phyloP scores from a whole-genome alignment of 2,888 invertebrate genomes.

The Steinernema hermaphroditum region DNA sequence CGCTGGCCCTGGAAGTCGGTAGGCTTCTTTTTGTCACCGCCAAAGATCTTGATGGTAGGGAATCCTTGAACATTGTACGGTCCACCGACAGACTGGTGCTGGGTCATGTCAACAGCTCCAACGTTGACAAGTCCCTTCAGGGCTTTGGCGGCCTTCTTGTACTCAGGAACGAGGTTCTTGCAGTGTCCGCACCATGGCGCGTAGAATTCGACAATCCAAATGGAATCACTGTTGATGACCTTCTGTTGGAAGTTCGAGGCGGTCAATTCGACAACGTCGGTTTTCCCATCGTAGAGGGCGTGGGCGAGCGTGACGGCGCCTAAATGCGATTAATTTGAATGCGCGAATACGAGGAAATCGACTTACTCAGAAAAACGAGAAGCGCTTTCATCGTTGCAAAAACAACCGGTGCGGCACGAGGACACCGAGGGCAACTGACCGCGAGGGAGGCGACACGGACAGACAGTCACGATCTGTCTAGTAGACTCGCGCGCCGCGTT shows the following conservation, averaged over 20 bases:
- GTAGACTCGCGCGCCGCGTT: background rate
- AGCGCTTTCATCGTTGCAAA: background rate
- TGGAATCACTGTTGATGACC: constrained; percentile 80
- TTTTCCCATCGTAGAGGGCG: constrained; percentile 59
- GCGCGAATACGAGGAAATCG: background rate
- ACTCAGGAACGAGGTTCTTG: constrained; percentile 86
- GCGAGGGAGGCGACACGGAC: background rate
- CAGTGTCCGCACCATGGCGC: constrained; percentile 86
- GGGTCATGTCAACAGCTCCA: constrained; percentile 89
- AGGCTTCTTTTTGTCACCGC: constrained; percentile 79
- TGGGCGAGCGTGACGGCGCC: constrained; percentile 2
- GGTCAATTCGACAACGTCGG: constrained; percentile 80
- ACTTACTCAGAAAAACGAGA: constrained; percentile 8
- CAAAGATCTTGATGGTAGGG: constrained; percentile 94
- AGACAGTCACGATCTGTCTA: background rate
- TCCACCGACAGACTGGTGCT: constrained; percentile 79
- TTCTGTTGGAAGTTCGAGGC: constrained; percentile 82
- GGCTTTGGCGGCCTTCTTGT: constrained; percentile 87
- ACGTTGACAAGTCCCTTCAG: constrained; percentile 91
- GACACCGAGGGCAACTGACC: background rate
- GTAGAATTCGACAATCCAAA: constrained; percentile 94
- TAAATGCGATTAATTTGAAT: background rate
- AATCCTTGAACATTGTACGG: constrained; percentile 78
- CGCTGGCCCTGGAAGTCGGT: constrained; percentile 81
- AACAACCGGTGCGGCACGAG: background rate